phyloP scores from a whole-genome alignment of 1,140 invertebrate species.

The Vanessa tameamea region DNA sequence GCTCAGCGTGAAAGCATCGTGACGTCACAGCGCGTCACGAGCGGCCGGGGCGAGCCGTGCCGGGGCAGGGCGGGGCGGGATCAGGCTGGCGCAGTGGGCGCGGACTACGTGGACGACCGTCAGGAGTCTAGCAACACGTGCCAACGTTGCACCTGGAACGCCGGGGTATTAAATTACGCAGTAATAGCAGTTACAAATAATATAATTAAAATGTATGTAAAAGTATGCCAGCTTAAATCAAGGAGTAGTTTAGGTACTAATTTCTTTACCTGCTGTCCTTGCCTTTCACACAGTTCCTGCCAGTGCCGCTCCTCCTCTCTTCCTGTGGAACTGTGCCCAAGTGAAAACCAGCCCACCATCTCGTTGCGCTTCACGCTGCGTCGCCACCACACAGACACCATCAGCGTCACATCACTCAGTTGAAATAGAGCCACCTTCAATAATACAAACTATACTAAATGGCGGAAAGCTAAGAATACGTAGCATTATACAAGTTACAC shows the following conservation, averaged over 20 bases:
- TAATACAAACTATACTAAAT: neutral
- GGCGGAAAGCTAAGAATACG: no score
- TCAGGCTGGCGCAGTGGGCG: constrained; percentile 48
- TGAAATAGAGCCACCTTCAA: constrained; percentile 94
- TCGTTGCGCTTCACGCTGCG: constrained; percentile 96
- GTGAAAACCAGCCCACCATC: constrained; percentile 97
- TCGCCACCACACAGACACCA: constrained; percentile 96
- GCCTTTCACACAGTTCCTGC: constrained; percentile 91
- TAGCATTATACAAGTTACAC: no score
- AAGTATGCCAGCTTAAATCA: no score
- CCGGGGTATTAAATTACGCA: neutral
- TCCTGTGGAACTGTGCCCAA: constrained; percentile 94
- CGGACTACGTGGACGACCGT: constrained; percentile 66
- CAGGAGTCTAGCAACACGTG: constrained; percentile 79
- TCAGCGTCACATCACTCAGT: constrained; percentile 96
- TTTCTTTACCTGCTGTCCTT: constrained; percentile 67
- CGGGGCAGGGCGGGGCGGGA: constrained; percentile 22
- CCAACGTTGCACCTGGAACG: constrained; percentile 74
- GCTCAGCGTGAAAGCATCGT: constrained; percentile 42
- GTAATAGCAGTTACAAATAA: no score
- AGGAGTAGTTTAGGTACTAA: no score
- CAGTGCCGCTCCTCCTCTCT: constrained; percentile 96
- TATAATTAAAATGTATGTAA: no score
- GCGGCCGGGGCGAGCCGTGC: constrained; percentile 40
- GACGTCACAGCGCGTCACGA: constrained; percentile 20